Evolutionary conservation across 2,888 invertebrate species (phyloP).

Genomic region (Thereva nobilitata): DNA sequence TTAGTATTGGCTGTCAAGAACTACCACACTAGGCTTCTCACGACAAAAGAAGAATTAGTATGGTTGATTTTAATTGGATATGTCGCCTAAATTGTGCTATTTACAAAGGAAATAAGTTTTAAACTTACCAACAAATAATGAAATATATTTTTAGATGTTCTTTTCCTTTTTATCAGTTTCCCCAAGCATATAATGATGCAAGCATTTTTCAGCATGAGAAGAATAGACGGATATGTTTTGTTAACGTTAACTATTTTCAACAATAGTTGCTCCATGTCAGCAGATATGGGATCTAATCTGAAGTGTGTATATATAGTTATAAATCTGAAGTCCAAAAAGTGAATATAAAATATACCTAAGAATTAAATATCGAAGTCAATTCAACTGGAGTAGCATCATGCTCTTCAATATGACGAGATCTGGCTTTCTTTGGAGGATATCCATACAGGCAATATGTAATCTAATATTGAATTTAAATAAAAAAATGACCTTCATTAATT

Average conservation of each 20-base stretch:
- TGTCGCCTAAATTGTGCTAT: slow-evolving; percentile 63
- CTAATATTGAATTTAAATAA: slow-evolving; percentile 37
- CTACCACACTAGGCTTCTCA: no score
- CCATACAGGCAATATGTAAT: slow-evolving; percentile 81
- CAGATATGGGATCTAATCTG: slow-evolving; percentile 71
- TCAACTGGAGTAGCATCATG: slow-evolving; percentile 74
- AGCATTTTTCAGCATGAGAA: slow-evolving; percentile 83
- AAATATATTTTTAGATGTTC: slow-evolving; percentile 75
- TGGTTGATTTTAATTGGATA: slow-evolving; percentile 88
- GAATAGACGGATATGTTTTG: slow-evolving; percentile 68
- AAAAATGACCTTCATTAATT: neutral
- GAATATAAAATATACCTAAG: slow-evolving; percentile 57
- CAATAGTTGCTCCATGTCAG: slow-evolving; percentile 77
- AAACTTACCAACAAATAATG: slow-evolving; percentile 69
- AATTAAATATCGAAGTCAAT: slow-evolving; percentile 79
- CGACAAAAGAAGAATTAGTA: slow-evolving; percentile 80
- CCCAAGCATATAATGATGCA: slow-evolving; percentile 93
- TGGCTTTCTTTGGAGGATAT: slow-evolving; percentile 73
- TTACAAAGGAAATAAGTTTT: slow-evolving; percentile 5
- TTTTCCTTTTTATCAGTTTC: slow-evolving; percentile 88
- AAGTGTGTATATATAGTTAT: slow-evolving; percentile 11
- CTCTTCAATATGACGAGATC: slow-evolving; percentile 57
- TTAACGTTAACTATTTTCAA: slow-evolving; percentile 68
- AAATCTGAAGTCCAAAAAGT: neutral
- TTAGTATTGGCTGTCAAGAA: no score